Evolutionary conservation across 2,113 vertebrate genomes (phyloP).

Genomic region (Glaucidium brasilianum): DNA sequence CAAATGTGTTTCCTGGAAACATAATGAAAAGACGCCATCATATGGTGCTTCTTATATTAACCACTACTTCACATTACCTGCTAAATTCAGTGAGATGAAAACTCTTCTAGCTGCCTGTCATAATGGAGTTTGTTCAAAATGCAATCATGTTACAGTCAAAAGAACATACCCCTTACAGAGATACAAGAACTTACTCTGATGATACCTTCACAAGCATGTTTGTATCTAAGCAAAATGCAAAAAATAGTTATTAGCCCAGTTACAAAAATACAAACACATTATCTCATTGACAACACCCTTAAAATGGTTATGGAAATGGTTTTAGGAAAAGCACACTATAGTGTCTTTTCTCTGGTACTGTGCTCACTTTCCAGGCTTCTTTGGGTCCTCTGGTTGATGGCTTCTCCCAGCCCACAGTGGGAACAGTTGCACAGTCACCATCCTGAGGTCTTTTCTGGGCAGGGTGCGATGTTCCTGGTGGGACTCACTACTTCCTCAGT

Average conservation of each 20-base stretch:
- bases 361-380: not conserved
- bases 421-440: not conserved
- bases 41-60: not conserved
- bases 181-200: not conserved
- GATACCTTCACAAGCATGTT: not conserved
- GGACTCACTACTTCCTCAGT: not conserved
- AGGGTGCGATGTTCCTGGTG: not conserved
- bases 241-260: not conserved
- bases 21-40: not conserved
- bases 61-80: not conserved
- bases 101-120: not conserved
- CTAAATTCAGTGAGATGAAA: not conserved
- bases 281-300: not conserved
- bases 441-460: not conserved
- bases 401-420: not conserved
- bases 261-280: not conserved
- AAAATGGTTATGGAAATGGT: not conserved
- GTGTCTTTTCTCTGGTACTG: not conserved
- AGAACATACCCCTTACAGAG: not conserved
- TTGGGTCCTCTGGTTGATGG: not conserved
- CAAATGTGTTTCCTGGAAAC: not conserved
- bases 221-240: not conserved
- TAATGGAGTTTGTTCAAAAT: not conserved
- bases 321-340: not conserved
- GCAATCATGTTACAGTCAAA: not conserved